phyloP scores from a whole-genome alignment of 1,140 invertebrate genomes.

The Drosophila dunni region DNA sequence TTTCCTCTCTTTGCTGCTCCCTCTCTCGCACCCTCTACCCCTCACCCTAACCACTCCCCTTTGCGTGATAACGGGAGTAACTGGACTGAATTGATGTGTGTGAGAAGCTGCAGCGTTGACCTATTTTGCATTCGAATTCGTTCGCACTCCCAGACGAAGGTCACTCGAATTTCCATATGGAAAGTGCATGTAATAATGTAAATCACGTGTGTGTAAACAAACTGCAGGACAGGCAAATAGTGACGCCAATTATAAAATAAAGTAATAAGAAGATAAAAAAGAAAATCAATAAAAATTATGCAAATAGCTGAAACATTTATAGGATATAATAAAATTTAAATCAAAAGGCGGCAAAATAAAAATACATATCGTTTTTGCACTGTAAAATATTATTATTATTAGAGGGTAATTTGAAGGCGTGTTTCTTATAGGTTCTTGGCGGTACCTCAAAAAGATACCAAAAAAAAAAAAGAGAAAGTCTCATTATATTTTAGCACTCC shows the following conservation, averaged over 20 bases:
- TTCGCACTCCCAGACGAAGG: constrained; percentile 35
- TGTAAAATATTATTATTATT: no score
- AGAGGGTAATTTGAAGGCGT: no score
- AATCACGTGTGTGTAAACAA: constrained; percentile 7
- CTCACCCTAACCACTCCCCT: neutral
- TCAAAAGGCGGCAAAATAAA: no score
- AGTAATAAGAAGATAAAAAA: neutral
- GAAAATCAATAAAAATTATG: neutral
- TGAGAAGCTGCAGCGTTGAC: constrained; percentile 25
- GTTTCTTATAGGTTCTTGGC: no score
- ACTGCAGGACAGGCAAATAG: constrained; percentile 1
- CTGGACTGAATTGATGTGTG: constrained; percentile 11
- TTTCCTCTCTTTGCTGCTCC: neutral
- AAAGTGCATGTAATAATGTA: constrained; percentile 22
- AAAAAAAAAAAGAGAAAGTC: neutral
- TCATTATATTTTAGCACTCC: neutral
- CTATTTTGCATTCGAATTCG: constrained; percentile 36
- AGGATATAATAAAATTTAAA: neutral
- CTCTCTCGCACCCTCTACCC: neutral
- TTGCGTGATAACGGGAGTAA: neutral
- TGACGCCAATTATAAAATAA: neutral
- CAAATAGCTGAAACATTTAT: neutral
- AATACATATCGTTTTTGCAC: no score
- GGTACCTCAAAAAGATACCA: neutral
- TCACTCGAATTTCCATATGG: constrained; percentile 42